Evolutionary conservation across 2,797 vertebrate genomes (phyloP).

Genomic region (Rhinophrynus dorsalis): DNA sequence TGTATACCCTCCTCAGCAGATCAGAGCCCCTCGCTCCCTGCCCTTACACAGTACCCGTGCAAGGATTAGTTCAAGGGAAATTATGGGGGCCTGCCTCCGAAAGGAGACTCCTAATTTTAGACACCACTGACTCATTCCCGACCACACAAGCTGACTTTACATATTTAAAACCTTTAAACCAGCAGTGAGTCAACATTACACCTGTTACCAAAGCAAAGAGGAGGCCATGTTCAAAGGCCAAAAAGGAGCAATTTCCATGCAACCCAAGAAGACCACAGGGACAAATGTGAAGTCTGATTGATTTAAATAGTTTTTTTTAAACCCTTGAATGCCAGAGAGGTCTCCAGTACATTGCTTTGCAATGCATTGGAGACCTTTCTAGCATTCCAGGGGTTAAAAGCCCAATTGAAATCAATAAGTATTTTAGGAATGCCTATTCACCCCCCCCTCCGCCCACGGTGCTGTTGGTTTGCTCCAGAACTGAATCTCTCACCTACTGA

Average conservation of each 20-base stretch:
- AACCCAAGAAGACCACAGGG: neutral
- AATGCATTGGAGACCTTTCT: too few species aligned
- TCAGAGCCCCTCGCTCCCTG: constrained; percentile 7
- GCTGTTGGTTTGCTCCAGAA: too few species aligned
- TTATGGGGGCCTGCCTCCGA: neutral
- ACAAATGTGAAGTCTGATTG: too few species aligned
- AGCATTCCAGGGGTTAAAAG: too few species aligned
- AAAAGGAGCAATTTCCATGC: too few species aligned
- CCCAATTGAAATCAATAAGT: too few species aligned
- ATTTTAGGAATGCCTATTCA: too few species aligned
- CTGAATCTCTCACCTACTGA: too few species aligned
- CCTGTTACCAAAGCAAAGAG: constrained; percentile 13
- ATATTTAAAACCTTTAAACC: constrained; percentile 19
- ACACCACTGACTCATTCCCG: constrained; percentile 29
- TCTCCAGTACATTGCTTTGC: too few species aligned
- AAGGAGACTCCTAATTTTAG: constrained; percentile 40
- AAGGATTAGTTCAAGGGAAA: constrained; percentile 31
- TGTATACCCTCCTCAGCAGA: constrained; percentile 2
- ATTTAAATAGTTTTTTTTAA: too few species aligned
- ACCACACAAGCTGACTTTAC: constrained; percentile 43
- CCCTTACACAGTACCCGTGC: constrained; percentile 10
- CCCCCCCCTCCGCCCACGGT: too few species aligned
- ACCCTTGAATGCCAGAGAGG: too few species aligned
- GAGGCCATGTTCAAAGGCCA: neutral
- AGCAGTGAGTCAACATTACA: constrained; percentile 27